Evolutionary conservation across 92 coral and sea anemone genomes (phyloP).

Genomic region (Plumapathes pennacea): DNA sequence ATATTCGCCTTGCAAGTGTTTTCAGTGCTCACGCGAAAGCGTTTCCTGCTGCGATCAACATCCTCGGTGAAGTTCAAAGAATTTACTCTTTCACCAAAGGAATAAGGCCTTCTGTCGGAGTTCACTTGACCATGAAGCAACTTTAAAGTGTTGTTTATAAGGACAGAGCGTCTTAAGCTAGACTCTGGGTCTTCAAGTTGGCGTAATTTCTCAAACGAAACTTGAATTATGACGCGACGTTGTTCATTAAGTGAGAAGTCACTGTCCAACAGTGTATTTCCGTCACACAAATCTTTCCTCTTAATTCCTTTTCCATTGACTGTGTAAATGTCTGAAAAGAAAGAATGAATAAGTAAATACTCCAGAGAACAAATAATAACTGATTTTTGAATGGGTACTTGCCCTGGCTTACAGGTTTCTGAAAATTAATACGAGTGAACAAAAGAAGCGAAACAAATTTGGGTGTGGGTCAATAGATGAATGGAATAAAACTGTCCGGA

Average conservation of each 20-base stretch:
- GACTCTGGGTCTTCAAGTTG: slow-evolving; percentile 92
- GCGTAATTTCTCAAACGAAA: slow-evolving; percentile 90
- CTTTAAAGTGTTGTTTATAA: slow-evolving; percentile 93
- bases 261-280: slow-evolving; percentile 9
- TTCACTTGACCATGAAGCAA: slow-evolving; percentile 78
- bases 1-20: slow-evolving; percentile 1
- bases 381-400: slow-evolving; percentile 39
- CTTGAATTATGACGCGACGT: slow-evolving; percentile 70
- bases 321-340: slow-evolving; percentile 59
- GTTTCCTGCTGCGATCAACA: slow-evolving; percentile 3
- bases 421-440: slow-evolving; percentile 36
- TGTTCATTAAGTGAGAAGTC: slow-evolving; percentile 34
- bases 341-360: slow-evolving; percentile 50
- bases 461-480: too few relatives aligned
- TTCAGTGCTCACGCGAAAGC: slow-evolving; percentile 24
- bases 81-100: slow-evolving; percentile 25
- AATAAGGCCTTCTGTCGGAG: slow-evolving; percentile 74
- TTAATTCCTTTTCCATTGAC: slow-evolving; percentile 63
- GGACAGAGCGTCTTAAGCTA: slow-evolving; percentile 84
- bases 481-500: too few relatives aligned
- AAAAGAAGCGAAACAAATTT: slow-evolving; percentile 38
- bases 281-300: slow-evolving; percentile 37
- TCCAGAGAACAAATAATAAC: slow-evolving; percentile 45
- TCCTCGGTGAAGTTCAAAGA: slow-evolving; percentile 16
- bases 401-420: too few relatives aligned